phyloP scores from a whole-genome alignment of 2,113 vertebrate species.

The Percina caprodes region DNA sequence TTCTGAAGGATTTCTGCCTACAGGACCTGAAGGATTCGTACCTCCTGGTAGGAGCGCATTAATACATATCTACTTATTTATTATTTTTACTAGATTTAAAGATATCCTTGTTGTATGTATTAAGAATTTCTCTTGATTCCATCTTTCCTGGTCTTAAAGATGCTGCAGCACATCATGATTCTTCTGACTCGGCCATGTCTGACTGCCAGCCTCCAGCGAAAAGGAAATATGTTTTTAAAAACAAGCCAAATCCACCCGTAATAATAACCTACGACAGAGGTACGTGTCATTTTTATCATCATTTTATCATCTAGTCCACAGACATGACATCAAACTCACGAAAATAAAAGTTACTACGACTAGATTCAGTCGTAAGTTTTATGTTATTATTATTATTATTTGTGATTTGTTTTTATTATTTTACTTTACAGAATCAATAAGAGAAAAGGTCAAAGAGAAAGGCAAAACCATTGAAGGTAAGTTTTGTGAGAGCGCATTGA shows the following conservation, averaged over 20 bases:
- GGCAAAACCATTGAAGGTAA: slow-evolving; percentile 88
- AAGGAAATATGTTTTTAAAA: slow-evolving; percentile 77
- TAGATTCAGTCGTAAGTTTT: background rate
- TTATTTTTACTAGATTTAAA: background rate
- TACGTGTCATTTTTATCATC: slow-evolving; percentile 24
- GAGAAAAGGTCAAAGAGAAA: slow-evolving; percentile 78
- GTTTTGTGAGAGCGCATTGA: background rate
- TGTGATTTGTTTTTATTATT: slow-evolving; percentile 17
- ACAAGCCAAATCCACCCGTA: background rate
- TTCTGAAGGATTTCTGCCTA: slow-evolving; percentile 89
- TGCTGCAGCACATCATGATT: slow-evolving; percentile 15
- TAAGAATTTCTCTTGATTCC: background rate
- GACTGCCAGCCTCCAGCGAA: slow-evolving; percentile 84
- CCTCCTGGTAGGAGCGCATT: slow-evolving; percentile 47
- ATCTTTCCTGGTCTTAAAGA: slow-evolving; percentile 14
- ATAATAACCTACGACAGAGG: slow-evolving; percentile 67
- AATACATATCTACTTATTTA: background rate
- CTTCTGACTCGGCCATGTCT: slow-evolving; percentile 51
- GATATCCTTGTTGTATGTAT: background rate
- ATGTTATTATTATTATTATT: background rate
- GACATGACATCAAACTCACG: background rate
- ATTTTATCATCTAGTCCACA: background rate
- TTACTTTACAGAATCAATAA: slow-evolving; percentile 85
- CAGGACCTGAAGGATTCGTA: slow-evolving; percentile 87
- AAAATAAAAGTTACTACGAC: background rate